Evolutionary conservation across 2,113 vertebrate genomes (phyloP).

Genomic region (Dromaius novaehollandiae): DNA sequence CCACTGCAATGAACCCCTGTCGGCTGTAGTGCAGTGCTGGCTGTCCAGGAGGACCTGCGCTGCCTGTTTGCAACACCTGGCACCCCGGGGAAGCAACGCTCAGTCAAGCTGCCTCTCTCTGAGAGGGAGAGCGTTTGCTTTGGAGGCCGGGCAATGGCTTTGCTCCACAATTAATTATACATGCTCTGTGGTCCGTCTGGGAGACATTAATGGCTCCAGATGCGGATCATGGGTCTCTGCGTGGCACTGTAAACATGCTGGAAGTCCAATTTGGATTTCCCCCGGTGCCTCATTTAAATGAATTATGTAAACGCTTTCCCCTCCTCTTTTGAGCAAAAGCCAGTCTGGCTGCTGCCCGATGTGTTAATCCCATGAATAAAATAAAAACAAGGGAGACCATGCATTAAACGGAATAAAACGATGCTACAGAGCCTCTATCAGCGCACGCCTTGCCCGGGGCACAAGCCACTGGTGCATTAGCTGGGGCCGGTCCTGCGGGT

Average conservation of each 20-base stretch:
- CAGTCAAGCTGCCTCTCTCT: not conserved
- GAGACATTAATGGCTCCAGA: slow-evolving; percentile 54
- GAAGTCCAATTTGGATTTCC: slow-evolving; percentile 61
- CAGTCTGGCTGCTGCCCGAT: slow-evolving; percentile 37
- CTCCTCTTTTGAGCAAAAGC: slow-evolving; percentile 54
- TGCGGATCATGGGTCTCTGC: slow-evolving; percentile 22
- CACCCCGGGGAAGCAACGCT: rapidly evolving
- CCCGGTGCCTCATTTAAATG: slow-evolving; percentile 54
- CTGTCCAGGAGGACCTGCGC: not conserved
- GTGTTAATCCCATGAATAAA: slow-evolving; percentile 45
- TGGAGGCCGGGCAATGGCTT: not conserved
- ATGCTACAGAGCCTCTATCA: not conserved
- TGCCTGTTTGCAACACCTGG: no score
- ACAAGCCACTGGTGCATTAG: not conserved
- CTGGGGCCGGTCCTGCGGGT: not conserved
- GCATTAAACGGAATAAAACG: not conserved
- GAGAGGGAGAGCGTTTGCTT: not conserved
- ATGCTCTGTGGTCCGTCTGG: slow-evolving; percentile 38
- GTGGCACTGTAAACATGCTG: slow-evolving; percentile 43
- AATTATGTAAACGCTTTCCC: slow-evolving; percentile 57
- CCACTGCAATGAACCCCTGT: rapidly evolving
- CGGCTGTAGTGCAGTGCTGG: no score
- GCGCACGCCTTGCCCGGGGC: rapidly evolving
- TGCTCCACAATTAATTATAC: slow-evolving; percentile 45
- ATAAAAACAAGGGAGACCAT: not conserved